Base-by-base conservation (phyloP, 2,888 invertebrate species). In the Sesamia inferens region DNA sequence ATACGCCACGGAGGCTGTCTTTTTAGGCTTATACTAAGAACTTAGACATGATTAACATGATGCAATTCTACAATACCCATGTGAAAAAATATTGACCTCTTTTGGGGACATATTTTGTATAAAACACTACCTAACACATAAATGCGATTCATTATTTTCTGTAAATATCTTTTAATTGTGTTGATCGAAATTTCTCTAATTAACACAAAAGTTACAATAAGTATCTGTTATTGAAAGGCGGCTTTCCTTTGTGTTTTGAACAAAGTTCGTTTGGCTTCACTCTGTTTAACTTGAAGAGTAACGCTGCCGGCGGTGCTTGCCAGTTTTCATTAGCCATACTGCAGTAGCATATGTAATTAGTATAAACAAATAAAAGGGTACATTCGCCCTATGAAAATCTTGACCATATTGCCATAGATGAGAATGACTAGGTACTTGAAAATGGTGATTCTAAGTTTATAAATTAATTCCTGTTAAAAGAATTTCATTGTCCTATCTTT, bases 211-310 rank as follows among this genome's bases (percentile, higher is more conserved):
- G 74, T 6, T 62, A 69, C 71, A 71, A 66, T 66, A 64, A 48
- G 14, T 59, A 19, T 64, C 79, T 79, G 66, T 42, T 71, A 79
- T 73, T 71, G 81, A 83, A 74, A 68, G 78, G 58, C 14, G 39
- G 31, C 31, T 68, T 73, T 61, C 51, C 31, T 67, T 67, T 57
- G 58, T 19, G 51, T 58, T 68, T 31, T 47, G 31, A n/a, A 57
- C n/a, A 8, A 68, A 83, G 68, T 81, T 71, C 59, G 22, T 70
- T 83, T 71, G 72, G 68, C 63, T 76, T 24, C 61, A 64, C 62
- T 76, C 47, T 68, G 68, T 76, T 74, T 72, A 73, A 84, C 73
- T 83, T 83, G 11, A 47, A 54, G 48, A 31, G 68, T 58, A 78
- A 58, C 72, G 67, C 79, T 61, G 44, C 16, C 48, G 71, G 75